These are phyloP conservation scores for Adineta ricciae DNA, from an alignment of 2,888 invertebrate species.

Conservation along the genomic window DNA sequence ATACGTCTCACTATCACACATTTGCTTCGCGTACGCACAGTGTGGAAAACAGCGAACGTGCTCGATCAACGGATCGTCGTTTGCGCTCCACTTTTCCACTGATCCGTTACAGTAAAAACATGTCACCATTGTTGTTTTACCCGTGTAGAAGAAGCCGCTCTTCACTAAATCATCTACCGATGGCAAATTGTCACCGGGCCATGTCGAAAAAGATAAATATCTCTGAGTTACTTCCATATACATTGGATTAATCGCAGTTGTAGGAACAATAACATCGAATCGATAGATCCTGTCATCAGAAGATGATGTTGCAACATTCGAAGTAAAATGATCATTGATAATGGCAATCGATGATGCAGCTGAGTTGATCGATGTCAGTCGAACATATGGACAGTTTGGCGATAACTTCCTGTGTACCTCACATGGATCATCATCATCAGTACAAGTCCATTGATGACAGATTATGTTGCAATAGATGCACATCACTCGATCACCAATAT, in stretches of 20 bases:
- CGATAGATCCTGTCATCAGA: neutral
- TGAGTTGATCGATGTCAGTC: neutral
- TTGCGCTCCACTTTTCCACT: neutral
- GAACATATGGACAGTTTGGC: neutral
- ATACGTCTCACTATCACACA: neutral
- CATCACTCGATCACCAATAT: neutral
- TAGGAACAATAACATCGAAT: neutral
- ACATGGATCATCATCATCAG: neutral
- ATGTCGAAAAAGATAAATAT: neutral
- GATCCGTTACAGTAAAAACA: constrained; percentile 11
- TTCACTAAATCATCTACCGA: neutral
- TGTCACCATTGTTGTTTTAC: neutral
- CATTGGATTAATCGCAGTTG: neutral
- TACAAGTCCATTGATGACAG: neutral
- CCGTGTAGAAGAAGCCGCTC: neutral
- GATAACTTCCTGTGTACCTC: neutral
- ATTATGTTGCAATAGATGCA: neutral
- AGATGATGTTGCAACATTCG: neutral
- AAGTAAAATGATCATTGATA: neutral
- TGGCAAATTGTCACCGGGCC: neutral
- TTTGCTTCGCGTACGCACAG: neutral
- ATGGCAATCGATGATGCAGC: too few relatives aligned
- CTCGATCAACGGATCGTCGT: neutral
- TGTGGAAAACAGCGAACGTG: neutral
- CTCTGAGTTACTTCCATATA: neutral